Evolutionary conservation across 2,113 vertebrate genomes (phyloP), one percentile per base, ranked within the genome.

Genomic region (Cacatua alba): DNA sequence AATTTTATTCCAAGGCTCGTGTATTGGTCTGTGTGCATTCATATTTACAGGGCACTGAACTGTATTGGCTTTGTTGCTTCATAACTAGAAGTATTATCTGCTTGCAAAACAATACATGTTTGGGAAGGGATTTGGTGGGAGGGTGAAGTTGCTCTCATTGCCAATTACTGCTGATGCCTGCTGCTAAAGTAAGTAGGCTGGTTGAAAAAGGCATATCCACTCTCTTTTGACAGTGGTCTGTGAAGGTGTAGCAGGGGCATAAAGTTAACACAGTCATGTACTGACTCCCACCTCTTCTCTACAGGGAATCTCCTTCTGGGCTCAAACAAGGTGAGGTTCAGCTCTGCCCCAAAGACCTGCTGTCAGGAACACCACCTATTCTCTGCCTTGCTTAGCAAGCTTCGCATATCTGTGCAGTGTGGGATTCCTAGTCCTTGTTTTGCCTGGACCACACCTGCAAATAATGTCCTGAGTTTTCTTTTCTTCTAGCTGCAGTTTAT

Each of bases 71-170:
- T 83, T 86, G 65, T 84, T 94, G 37, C 63, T 91, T 94, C 72
- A 70, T 96, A 94, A 72, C 52, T 48, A 82, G 80, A 83, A 88
- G 94, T 87, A 91, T 35, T 86, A 79, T 91, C 74, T 94, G 72
- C 86, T 86, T 95, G 76, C 83, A 91, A 82, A 92, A 89, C 31
- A 86, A 37, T 79, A 46, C 37, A 20, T 83, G 52, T 86, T 94
- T 91, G 65, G 68, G 65, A 91, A 96, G 49, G 69, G 81, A 85
- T 95, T 84, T 94, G 80, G 62, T 82, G 62, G 20, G 59, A 85
- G 28, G 15, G 24, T 75, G 57, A 91, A 21, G 44, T 86, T 86
- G 51, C 33, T 59, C 13, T 37, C 3, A 0, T 46, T 90, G 60
- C 76, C 79, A 86, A 26, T 83, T 94, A 77, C 69, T 37, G 24